A percentile compares a stretch with the other conserved stretches of the same genome.
Conservation (phyloP, 2,113 vertebrate genomes). For the Lophochroa leadbeateri region DNA sequence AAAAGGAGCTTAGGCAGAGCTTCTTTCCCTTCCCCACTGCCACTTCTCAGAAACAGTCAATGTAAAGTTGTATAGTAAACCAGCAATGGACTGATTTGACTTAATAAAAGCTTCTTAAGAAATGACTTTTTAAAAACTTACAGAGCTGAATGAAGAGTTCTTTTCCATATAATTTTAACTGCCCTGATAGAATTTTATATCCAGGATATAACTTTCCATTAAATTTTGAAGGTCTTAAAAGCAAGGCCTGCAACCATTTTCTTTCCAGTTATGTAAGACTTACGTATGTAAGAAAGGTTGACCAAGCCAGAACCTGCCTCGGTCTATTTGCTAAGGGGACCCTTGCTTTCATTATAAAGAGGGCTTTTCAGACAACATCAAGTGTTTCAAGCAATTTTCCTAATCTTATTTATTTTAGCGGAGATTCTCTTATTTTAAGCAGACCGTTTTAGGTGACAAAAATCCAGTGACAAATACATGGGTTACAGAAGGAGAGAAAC, state of each 20-base stretch:
- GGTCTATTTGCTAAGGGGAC: not conserved
- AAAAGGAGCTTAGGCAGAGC: not conserved
- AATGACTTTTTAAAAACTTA: constrained; percentile 18
- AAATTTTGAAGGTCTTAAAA: constrained; percentile 44
- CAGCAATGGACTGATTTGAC: not conserved
- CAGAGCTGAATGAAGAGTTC: not conserved
- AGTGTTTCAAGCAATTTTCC: constrained; percentile 16
- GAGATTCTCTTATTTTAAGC: constrained; percentile 30
- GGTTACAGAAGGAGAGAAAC: constrained; percentile 1
- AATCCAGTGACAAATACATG: constrained; percentile 25
- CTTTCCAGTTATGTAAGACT: not conserved
- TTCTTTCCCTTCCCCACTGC: not conserved
- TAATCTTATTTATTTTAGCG: constrained; percentile 40
- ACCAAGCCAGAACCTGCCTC: constrained; percentile 27
- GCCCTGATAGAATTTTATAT: constrained; percentile 44
- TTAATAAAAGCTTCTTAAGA: constrained; percentile 27
- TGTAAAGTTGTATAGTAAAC: not conserved
- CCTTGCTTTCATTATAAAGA: constrained; percentile 12
- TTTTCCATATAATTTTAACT: constrained; percentile 28
- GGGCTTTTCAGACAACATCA: not conserved
- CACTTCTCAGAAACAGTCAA: not conserved
- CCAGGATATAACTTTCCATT: constrained; percentile 26
- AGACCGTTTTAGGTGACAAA: not conserved
- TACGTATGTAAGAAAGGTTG: not conserved
- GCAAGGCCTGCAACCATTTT: not conserved